These are phyloP conservation scores for Dynastes maya DNA, from an alignment of 2,888 invertebrate species.

Conservation along the genomic window DNA sequence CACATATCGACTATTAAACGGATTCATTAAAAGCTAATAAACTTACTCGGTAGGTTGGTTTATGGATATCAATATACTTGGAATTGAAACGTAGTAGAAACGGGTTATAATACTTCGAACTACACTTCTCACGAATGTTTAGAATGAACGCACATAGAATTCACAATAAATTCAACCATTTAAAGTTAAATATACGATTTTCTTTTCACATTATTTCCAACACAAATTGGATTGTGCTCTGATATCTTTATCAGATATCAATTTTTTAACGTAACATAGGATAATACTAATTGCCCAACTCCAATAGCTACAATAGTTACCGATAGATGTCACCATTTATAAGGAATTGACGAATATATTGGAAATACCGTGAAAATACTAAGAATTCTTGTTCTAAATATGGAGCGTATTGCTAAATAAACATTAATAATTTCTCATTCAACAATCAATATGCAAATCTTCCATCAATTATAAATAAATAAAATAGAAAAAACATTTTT, in stretches of 20 bases:
- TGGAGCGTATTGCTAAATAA: neutral
- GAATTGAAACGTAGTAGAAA: constrained; percentile 41
- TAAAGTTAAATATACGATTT: neutral
- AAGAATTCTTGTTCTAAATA: constrained; percentile 7
- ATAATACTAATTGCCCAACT: constrained; percentile 26
- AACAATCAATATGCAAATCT: too few relatives aligned
- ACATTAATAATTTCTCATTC: neutral
- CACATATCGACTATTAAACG: neutral
- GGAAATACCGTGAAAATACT: constrained; percentile 23
- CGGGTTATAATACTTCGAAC: constrained; percentile 29
- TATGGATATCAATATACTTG: constrained; percentile 38
- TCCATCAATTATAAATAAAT: too few relatives aligned
- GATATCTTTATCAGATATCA: constrained; percentile 39
- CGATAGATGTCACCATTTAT: neutral
- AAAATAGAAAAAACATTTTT: too few relatives aligned
- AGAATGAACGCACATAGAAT: neutral
- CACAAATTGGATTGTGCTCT: neutral
- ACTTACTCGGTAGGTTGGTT: constrained; percentile 34
- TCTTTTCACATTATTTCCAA: constrained; percentile 18
- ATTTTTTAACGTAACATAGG: constrained; percentile 4
- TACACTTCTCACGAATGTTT: constrained; percentile 23
- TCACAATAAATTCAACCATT: constrained; percentile 6
- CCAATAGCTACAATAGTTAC: neutral
- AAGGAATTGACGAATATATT: constrained; percentile 6
- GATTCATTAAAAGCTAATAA: constrained; percentile 24